Conservation (phyloP, 2,113 vertebrate genomes). For the Aegotheles bennettii region DNA sequence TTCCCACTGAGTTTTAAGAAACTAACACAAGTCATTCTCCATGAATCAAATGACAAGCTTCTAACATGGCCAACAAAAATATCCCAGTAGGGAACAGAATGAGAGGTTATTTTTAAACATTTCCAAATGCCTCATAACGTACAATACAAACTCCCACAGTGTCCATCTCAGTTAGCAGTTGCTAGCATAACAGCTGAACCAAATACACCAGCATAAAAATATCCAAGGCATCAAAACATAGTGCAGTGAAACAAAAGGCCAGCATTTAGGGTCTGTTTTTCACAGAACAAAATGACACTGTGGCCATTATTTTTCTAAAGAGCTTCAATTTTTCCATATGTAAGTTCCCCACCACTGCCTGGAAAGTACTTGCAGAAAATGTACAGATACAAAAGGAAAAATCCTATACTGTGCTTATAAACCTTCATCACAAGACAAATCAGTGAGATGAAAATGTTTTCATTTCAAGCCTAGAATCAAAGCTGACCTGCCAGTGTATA, state of each 20-base stretch:
- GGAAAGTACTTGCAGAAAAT: background rate
- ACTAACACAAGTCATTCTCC: conserved; percentile 49
- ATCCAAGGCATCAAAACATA: background rate
- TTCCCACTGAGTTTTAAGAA: conserved; percentile 58
- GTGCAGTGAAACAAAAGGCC: background rate
- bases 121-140: conserved; percentile 60
- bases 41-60: conserved; percentile 85
- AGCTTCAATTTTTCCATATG: background rate
- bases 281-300: background rate
- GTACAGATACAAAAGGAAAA: background rate
- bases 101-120: conserved; percentile 86
- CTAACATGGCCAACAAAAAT: conserved; percentile 81
- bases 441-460: background rate
- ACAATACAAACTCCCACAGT: conserved; percentile 58
- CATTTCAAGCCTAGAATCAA: background rate
- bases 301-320: background rate
- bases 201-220: conserved; percentile 2
- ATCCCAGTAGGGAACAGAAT: conserved; percentile 79
- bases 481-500: background rate
- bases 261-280: background rate
- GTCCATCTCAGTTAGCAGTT: conserved; percentile 45
- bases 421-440: background rate
- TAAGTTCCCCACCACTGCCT: background rate
- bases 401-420: background rate
- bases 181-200: conserved; percentile 61